phyloP scores from a whole-genome alignment of 2,888 invertebrate species.

The Selenia dentaria region DNA sequence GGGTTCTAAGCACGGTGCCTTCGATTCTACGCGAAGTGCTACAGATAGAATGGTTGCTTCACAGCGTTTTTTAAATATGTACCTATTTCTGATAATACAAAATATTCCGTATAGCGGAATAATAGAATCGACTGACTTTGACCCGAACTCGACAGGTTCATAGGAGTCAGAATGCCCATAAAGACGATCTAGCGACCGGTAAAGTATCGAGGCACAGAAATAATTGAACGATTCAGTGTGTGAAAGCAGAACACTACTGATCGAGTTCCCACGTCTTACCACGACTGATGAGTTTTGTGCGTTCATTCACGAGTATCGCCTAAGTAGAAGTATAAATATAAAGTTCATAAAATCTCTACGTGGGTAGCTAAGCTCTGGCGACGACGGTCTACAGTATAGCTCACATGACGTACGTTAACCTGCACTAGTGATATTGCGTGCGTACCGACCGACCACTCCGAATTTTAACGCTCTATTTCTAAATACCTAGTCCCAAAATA shows the following conservation, averaged over 20 bases:
- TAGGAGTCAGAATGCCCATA: no score
- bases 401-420: no score
- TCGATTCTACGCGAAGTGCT: background rate
- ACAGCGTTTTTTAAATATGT: background rate
- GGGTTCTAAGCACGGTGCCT: constrained; percentile 15
- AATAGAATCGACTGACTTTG: no score
- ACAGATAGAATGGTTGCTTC: background rate
- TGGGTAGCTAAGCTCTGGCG: constrained; percentile 57
- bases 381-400: constrained; percentile 35
- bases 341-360: constrained; percentile 54
- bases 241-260: constrained; percentile 42
- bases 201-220: constrained; percentile 46
- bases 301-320: constrained; percentile 54
- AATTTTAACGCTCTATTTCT: constrained; percentile 23
- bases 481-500: constrained; percentile 18
- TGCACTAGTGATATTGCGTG: constrained; percentile 16
- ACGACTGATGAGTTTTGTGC: constrained; percentile 54
- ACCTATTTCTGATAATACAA: no score
- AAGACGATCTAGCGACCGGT: constrained; percentile 19
- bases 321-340: constrained; percentile 42
- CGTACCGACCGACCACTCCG: constrained; percentile 23
- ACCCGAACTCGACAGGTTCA: no score
- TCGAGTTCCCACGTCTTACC: constrained; percentile 22
- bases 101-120: no score
- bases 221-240: constrained; percentile 54